Evolutionary conservation across 2,888 invertebrate species (phyloP).

Genomic region (Diloba caeruleocephala): DNA sequence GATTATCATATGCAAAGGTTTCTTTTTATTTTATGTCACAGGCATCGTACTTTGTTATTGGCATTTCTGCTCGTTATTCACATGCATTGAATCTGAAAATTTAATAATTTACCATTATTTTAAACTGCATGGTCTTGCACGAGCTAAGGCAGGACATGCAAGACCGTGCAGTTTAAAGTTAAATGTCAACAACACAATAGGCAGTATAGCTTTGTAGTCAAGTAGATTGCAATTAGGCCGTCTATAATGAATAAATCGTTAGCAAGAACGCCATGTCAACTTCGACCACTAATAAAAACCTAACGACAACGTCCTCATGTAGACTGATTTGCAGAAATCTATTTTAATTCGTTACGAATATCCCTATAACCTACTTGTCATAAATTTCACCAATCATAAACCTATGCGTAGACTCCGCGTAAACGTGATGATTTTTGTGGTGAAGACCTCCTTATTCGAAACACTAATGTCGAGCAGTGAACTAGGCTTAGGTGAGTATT

Average conservation of each 20-base stretch:
- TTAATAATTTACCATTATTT: conserved; percentile 20
- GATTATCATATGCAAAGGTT: too few species aligned
- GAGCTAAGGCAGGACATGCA: conserved; percentile 24
- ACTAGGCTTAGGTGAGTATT: too few species aligned
- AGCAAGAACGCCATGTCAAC: conserved; percentile 6
- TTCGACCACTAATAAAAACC: too few species aligned
- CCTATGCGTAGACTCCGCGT: not conserved
- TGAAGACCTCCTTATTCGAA: too few species aligned
- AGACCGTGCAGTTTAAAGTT: too few species aligned
- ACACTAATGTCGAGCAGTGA: too few species aligned
- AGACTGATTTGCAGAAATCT: conserved; percentile 1
- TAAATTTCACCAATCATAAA: not conserved
- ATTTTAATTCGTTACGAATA: not conserved
- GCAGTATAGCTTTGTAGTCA: not conserved
- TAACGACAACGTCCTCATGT: conserved; percentile 9
- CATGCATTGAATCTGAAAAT: conserved; percentile 3
- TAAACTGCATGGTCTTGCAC: conserved; percentile 15
- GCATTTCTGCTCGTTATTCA: conserved; percentile 5
- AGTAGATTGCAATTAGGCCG: not conserved
- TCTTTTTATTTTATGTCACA: conserved; percentile 1
- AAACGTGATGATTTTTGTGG: not conserved
- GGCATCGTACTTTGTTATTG: conserved; percentile 16
- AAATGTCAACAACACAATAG: conserved; percentile 24
- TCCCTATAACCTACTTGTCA: not conserved
- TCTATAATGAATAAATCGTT: conserved; percentile 21